phyloP scores from a whole-genome alignment of 2,113 vertebrate species.

The Alaudala cheleensis region DNA sequence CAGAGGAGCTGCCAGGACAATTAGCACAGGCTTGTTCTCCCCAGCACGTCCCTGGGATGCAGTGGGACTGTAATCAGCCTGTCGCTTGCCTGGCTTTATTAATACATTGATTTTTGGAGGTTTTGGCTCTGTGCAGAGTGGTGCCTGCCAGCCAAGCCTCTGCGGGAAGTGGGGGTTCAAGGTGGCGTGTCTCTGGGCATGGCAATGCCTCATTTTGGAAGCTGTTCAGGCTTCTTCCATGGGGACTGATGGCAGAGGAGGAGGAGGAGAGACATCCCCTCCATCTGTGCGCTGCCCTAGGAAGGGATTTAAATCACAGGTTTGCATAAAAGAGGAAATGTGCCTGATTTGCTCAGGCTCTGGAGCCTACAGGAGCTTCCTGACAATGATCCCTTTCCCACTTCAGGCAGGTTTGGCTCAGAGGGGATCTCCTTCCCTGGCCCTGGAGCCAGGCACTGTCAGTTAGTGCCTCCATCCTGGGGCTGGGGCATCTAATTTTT shows the following conservation, averaged over 20 bases:
- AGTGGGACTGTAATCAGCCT: not conserved
- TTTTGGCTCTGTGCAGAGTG: rapidly evolving
- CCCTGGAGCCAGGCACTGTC: not conserved
- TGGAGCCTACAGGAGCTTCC: not conserved
- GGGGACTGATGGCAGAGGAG: not conserved
- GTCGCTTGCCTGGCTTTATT: not conserved
- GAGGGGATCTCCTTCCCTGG: not conserved
- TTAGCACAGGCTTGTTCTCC: constrained; percentile 31
- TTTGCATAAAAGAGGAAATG: not conserved
- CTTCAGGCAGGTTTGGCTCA: not conserved
- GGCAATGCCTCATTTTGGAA: not conserved
- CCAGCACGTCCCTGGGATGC: not conserved
- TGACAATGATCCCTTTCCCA: not conserved
- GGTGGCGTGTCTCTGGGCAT: not conserved
- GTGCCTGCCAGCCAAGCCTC: not conserved
- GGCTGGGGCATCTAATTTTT: not conserved
- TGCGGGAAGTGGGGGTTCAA: not conserved
- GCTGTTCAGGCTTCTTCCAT: not conserved
- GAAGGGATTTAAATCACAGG: constrained; percentile 15
- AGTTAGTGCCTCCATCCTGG: not conserved
- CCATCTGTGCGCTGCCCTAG: constrained; percentile 22
- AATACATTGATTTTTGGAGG: constrained; percentile 6
- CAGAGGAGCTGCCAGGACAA: constrained; percentile 15
- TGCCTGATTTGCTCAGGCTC: not conserved
- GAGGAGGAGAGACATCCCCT: constrained; percentile 36